These are phyloP conservation scores for Petromus typicus DNA, from an alignment of 2,113 vertebrate genomes.

Conservation along the genomic window DNA sequence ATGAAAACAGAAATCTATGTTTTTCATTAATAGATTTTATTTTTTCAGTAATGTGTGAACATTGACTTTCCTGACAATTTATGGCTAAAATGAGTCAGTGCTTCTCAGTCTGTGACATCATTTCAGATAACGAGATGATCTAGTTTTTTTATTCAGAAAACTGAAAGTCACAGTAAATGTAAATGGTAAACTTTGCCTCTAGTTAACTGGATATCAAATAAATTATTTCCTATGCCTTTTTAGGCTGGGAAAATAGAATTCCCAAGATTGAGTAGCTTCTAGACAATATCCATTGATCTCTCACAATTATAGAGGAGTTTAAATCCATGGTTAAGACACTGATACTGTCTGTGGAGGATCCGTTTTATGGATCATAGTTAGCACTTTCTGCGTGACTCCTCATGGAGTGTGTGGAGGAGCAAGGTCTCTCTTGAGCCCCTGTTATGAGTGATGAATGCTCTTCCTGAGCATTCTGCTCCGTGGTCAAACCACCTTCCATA, in stretches of 20 bases:
- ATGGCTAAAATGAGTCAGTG: not conserved
- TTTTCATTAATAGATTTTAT: not conserved
- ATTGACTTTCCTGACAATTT: not conserved
- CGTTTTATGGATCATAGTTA: accelerated
- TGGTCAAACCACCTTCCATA: too few relatives aligned
- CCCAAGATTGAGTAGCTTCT: not conserved
- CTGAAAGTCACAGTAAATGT: not conserved
- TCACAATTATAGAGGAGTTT: not conserved
- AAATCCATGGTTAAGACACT: not conserved
- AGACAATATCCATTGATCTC: not conserved
- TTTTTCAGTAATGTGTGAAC: not conserved
- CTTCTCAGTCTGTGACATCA: not conserved
- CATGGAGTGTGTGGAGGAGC: accelerated
- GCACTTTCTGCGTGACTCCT: accelerated
- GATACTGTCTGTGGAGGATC: accelerated
- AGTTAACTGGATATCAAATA: not conserved
- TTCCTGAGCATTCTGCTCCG: not conserved
- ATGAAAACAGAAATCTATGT: not conserved
- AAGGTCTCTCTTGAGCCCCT: accelerated
- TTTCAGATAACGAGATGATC: not conserved
- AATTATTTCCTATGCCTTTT: not conserved
- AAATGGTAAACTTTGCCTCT: not conserved
- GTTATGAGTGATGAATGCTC: too few relatives aligned
- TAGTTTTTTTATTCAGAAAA: not conserved
- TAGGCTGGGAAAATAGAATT: not conserved